Evolutionary conservation across 2,113 vertebrate genomes (phyloP), one percentile per base, ranked within the genome.

Genomic region (Chaetorhynchus papuensis): DNA sequence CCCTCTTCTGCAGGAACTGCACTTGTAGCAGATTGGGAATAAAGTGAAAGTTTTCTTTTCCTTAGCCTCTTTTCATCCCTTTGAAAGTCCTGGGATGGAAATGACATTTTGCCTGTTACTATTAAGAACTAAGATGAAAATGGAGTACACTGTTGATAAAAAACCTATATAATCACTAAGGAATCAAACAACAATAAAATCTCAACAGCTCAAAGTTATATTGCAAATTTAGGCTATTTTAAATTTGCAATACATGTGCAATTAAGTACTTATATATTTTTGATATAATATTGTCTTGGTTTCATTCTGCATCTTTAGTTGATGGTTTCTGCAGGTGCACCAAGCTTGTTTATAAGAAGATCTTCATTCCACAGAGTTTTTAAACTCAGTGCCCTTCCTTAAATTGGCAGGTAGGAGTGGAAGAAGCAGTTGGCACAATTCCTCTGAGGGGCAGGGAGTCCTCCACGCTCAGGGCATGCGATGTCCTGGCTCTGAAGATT

Each of bases 141-240:
- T 13, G 4, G 65, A 71, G 33, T 20, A 63, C 7, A 9, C 6
- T 17, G 11, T 30, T 54, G 31, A 28, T 66, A 31, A 70, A 83
- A 87, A 44, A 30, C 7, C 49, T 84, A 54, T 6, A 20, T 71
- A 47, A 57, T 60, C 53, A 31, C 42, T 42, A 63, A 65, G 16
- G 27, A 83, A 82, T 49, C 82, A 93, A 94, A 26, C 7, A 75
- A 49, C 35, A 94, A 41, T 24, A 72, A 52, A 72, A 68, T 72
- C 83, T 88, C 59, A 85, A 37, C 39, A 71, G 21, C 19, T 72
- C 20, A 61, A 56, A 76, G 39, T 23, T 33, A 53, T n/a, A 42
- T 37, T 71, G 54, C 19, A 65, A 61, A 74, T 69, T 16, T 16
- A 90, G 59, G 28, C 4, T 70, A 31, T 60, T 87, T 81, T 82